Evolutionary conservation across 2,797 vertebrate genomes (phyloP), one percentile per base, ranked within the genome.

Genomic region (Myotis myotis): DNA sequence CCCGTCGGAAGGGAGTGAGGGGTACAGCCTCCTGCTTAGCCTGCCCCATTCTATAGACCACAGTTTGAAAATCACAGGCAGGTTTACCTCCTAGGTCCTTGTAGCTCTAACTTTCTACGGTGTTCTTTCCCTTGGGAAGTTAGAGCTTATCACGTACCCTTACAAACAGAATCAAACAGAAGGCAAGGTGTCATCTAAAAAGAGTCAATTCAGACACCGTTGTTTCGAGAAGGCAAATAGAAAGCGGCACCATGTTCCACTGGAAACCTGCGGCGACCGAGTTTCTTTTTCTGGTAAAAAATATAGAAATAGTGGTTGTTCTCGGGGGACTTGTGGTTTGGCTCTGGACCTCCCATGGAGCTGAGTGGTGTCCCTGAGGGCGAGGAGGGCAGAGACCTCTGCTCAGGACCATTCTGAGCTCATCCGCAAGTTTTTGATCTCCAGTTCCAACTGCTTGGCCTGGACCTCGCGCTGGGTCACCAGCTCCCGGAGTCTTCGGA

Each of bases 391-490:
- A 95, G 95, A 10, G 93, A 44, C n/a, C 79, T 80, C 87, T 90
- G 76, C 93, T 99, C 98, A 99, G 93, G 97, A 96, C 44, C 96
- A 95, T 71, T 83, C 91, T 85, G 97, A 95, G 71, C 95, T 92
- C 96, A 76, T 98, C 92, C 94, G 98, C 79, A 99, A 47, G 95
- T 99, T 99, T 97, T 98, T 99, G 83, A 99, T 99, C 98, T 99
- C 98, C 96, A 99, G 98, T 97, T 99, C 98, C 94, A 99, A 97
- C 97, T 99, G 99, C 94, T 98, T 99, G 96, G 99, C 98, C 88
- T 97, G 98, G 36, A 99, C 97, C 51, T 99, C 99, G 55, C 98
- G 98, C 97, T 99, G 99, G 89, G 97, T 98, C 62, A 99, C 23
- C 79, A 99, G 80, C 90, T 99, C 99, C 85, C 98, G 98, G 86